Evolutionary conservation across 1,140 invertebrate species (phyloP).

Genomic region (Zaprionus ghesquierei): DNA sequence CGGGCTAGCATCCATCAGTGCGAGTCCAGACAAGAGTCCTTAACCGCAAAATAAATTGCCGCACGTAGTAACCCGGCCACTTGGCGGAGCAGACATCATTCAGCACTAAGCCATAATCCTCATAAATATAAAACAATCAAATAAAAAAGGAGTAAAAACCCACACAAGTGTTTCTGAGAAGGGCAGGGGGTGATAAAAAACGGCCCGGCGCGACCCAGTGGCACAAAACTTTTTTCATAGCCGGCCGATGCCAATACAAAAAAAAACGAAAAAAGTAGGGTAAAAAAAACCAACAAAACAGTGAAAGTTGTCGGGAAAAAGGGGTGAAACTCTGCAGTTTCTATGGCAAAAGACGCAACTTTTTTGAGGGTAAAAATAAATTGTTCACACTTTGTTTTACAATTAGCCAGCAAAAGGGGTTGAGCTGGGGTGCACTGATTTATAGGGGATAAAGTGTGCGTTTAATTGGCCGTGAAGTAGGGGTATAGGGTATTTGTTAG

Average conservation of each 20-base stretch:
- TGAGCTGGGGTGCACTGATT: constrained; percentile 44
- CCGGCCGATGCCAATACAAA: constrained; percentile 20
- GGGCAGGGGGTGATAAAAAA: constrained; percentile 24
- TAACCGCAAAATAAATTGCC: constrained; percentile 64
- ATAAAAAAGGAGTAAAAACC: constrained; percentile 65
- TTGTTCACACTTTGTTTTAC: constrained; percentile 58
- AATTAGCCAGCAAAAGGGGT: constrained; percentile 44
- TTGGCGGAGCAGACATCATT: constrained; percentile 28
- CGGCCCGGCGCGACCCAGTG: constrained; percentile 29
- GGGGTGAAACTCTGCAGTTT: constrained; percentile 60
- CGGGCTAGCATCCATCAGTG: constrained; percentile 28
- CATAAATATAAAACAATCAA: constrained; percentile 80
- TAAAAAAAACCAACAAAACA: constrained; percentile 18
- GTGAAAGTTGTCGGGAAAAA: constrained; percentile 50
- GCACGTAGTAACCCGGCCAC: constrained; percentile 46
- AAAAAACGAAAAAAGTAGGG: constrained; percentile 25
- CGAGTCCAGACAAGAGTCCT: constrained; percentile 33
- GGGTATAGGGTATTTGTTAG: not conserved
- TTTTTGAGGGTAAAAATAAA: constrained; percentile 58
- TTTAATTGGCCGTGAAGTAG: not conserved
- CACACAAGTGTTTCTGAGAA: constrained; percentile 5
- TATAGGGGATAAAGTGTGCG: constrained; percentile 32
- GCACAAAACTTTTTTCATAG: constrained; percentile 49
- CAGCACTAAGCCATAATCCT: constrained; percentile 70
- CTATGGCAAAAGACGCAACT: constrained; percentile 37